Evolutionary conservation across 2,888 invertebrate species (phyloP).

Genomic region (Cartodere bifasciata): DNA sequence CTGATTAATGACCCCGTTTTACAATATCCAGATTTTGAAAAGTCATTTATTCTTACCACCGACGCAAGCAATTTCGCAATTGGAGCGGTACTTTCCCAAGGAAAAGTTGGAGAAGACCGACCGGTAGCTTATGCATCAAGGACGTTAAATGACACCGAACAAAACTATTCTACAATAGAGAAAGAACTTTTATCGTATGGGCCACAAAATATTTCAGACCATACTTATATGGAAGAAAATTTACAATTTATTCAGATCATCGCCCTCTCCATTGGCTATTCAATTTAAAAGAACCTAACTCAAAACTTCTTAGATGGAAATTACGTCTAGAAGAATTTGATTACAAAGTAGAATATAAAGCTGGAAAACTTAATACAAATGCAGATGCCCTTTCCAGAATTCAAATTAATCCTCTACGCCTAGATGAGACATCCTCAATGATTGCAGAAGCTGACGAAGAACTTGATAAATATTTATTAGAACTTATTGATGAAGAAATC

Average conservation of each 20-base stretch:
- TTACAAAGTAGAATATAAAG: conserved; percentile 22
- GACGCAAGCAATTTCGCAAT: conserved; percentile 21
- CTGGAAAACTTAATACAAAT: conserved; percentile 21
- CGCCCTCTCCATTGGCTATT: conserved; percentile 26
- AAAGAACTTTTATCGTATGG: conserved; percentile 29
- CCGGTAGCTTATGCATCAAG: conserved; percentile 26
- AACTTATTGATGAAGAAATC: no score
- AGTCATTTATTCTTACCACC: conserved; percentile 20
- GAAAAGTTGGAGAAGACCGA: conserved; percentile 2
- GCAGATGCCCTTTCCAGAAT: conserved; percentile 16
- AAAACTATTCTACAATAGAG: conserved; percentile 28
- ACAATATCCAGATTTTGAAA: conserved; percentile 21
- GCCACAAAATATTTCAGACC: conserved; percentile 26
- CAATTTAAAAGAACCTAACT: conserved; percentile 19
- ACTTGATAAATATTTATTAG: no score
- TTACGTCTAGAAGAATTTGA: conserved; percentile 24
- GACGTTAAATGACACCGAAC: conserved; percentile 24
- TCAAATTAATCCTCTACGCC: conserved; percentile 4
- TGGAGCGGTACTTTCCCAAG: conserved; percentile 21
- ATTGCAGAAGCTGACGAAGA: no score
- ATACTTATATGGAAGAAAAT: conserved; percentile 28
- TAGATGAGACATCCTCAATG: no score
- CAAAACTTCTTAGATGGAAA: conserved; percentile 23
- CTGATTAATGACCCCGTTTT: conserved; percentile 15
- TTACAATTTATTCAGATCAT: conserved; percentile 27